Conservation (phyloP, 2,888 invertebrate species). For the Trachelus stipa region DNA sequence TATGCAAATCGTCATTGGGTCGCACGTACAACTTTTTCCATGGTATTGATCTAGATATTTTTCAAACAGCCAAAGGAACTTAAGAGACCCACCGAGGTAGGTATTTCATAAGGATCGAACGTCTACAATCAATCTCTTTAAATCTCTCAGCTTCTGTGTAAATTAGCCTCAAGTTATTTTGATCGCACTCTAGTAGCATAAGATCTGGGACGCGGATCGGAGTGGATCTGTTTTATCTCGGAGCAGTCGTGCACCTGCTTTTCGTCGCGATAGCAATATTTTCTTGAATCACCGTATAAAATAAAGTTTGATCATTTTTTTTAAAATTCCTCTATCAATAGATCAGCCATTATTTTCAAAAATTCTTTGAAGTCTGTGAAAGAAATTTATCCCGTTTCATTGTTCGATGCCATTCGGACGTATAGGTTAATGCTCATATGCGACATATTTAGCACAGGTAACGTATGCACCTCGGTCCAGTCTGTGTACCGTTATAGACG, state of each 20-base stretch:
- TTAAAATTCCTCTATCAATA: not conserved
- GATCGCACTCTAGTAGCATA: not conserved
- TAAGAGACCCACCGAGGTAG: not conserved
- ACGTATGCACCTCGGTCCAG: not conserved
- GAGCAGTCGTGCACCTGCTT: not conserved
- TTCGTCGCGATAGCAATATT: not conserved
- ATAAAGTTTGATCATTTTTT: not conserved
- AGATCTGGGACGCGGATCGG: not conserved
- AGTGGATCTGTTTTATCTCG: not conserved
- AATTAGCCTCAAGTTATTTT: not conserved
- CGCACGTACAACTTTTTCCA: not conserved
- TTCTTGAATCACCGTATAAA: not conserved
- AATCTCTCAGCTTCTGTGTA: not conserved
- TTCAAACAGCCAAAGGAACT: not conserved
- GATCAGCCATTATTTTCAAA: not conserved
- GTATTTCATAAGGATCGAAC: not conserved
- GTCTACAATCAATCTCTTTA: not conserved
- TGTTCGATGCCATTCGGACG: not conserved
- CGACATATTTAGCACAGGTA: not conserved
- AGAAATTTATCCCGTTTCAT: no score
- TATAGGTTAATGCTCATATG: not conserved
- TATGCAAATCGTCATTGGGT: not conserved
- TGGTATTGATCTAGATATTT: not conserved
- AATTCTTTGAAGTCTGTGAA: not conserved
- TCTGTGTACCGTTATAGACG: constrained; percentile 46